A percentile compares a stretch with the other conserved stretches of the same genome.
Conservation (phyloP, 2,113 vertebrate species). For the Tychaedon coryphoeus region DNA sequence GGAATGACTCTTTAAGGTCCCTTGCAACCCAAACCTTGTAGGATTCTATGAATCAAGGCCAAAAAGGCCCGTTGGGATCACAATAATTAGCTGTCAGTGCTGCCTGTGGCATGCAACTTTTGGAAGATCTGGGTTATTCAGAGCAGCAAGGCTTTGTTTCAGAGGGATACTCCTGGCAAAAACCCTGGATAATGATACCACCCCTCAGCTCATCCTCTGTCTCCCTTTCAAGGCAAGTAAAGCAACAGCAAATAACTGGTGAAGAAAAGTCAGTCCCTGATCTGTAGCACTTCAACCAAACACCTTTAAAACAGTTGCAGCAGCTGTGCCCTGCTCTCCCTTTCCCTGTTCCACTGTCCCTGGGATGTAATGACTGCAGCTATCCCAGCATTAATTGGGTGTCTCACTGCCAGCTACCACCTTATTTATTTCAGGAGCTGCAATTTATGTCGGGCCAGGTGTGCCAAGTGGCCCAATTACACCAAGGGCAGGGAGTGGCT, state of each 20-base stretch:
- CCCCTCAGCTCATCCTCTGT: background rate
- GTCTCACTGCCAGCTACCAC: background rate
- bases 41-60: background rate
- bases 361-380: background rate
- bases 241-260: background rate
- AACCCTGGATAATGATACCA: rapidly evolving
- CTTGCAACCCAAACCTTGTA: background rate
- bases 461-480: background rate
- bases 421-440: background rate
- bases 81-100: background rate
- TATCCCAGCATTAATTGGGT: background rate
- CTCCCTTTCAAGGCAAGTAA: background rate
- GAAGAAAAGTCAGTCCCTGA: background rate
- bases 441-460: background rate
- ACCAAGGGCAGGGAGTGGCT: background rate
- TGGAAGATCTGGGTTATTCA: rapidly evolving
- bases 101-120: rapidly evolving
- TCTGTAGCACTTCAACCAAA: background rate
- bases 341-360: background rate
- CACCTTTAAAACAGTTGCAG: background rate
- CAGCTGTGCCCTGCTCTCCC: background rate
- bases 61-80: background rate
- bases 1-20: background rate
- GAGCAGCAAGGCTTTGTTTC: rapidly evolving
- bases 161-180: background rate